A percentile compares a stretch with the other conserved stretches of the same genome.
These are phyloP conservation scores for Lepilemur septentrionalis DNA, from an alignment of 2,797 vertebrate genomes.

Conservation along the genomic window DNA sequence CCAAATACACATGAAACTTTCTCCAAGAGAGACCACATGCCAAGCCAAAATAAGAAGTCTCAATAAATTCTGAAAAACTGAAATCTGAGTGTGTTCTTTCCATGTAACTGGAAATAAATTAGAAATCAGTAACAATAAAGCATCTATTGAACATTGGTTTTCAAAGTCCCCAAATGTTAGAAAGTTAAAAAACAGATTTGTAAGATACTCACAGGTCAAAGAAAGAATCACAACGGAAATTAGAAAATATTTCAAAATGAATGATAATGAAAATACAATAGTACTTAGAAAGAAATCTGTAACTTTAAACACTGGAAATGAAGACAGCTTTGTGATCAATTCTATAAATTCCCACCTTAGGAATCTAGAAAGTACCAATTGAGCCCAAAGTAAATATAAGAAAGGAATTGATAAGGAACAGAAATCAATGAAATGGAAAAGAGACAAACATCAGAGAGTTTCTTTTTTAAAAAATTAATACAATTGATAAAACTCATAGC, in stretches of 20 bases:
- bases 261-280: background rate
- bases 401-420: background rate
- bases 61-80: background rate
- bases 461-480: background rate
- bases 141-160: background rate
- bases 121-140: background rate
- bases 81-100: background rate
- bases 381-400: background rate
- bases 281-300: background rate
- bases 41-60: background rate
- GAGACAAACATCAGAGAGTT: background rate
- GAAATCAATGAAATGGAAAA: background rate
- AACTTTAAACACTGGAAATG: background rate
- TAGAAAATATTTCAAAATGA: background rate
- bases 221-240: background rate
- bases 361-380: background rate
- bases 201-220: background rate
- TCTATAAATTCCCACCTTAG: background rate
- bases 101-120: background rate
- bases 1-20: background rate
- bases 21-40: background rate
- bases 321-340: background rate
- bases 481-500: background rate
- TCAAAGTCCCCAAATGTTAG: background rate
- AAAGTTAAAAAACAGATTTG: background rate